Conservation (phyloP, 35 echinoderm and acorn worm genomes). For the Ophiothrix spiculata region DNA sequence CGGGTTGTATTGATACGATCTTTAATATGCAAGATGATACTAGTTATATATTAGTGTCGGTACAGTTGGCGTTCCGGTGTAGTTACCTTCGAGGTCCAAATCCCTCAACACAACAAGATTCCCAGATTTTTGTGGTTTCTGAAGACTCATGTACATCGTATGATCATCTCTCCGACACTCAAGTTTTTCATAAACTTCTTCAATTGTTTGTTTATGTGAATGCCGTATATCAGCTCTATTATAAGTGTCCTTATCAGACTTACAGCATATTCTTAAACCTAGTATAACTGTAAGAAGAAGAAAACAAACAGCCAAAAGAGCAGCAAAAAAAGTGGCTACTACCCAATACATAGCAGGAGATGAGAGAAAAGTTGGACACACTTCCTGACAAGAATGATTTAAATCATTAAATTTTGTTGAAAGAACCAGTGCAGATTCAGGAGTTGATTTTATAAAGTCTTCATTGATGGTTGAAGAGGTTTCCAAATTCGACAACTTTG, state of each 20-base stretch:
- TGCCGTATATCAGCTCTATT: background rate
- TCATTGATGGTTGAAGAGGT: background rate
- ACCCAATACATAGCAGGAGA: background rate
- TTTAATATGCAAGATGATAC: too few species aligned
- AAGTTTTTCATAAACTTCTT: background rate
- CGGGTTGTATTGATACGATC: too few species aligned
- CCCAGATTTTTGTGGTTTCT: background rate
- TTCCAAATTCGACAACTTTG: background rate
- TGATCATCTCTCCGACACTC: constrained; percentile 2
- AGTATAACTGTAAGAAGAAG: background rate
- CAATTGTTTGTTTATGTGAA: background rate
- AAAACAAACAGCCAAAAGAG: background rate
- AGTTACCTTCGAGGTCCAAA: background rate
- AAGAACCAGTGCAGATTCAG: background rate
- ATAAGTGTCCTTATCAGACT: background rate
- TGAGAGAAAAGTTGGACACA: background rate
- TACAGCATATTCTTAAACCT: background rate
- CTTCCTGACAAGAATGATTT: background rate
- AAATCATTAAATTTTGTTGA: background rate
- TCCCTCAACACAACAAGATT: background rate
- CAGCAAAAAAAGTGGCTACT: background rate
- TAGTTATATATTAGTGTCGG: background rate
- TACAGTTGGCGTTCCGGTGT: background rate
- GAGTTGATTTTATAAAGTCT: background rate
- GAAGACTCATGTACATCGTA: background rate